phyloP scores from a whole-genome alignment of 92 coral and sea anemone genomes.

The Siderastrea radians region DNA sequence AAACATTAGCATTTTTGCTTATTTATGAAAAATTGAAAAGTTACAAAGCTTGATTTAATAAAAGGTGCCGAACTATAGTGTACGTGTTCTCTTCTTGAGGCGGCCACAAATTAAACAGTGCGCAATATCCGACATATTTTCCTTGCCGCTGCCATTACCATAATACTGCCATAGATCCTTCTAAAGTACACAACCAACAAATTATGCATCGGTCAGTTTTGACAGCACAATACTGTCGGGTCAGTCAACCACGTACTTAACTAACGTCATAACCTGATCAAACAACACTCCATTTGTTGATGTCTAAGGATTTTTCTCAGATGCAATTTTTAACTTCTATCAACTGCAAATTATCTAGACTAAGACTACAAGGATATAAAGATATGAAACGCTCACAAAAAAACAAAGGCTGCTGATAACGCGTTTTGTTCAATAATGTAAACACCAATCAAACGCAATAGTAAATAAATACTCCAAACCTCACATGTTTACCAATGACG shows the following conservation, averaged over 20 bases:
- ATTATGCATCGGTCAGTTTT: neutral
- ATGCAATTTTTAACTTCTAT: neutral
- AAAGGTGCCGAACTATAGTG: neutral
- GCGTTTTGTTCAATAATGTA: conserved; percentile 13
- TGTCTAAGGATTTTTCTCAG: neutral
- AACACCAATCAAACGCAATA: conserved; percentile 7
- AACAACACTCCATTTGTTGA: conserved; percentile 2
- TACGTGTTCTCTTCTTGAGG: conserved; percentile 28
- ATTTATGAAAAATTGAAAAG: neutral
- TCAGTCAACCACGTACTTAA: neutral
- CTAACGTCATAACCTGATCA: conserved; percentile 3
- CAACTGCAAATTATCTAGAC: neutral
- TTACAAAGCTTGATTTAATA: neutral
- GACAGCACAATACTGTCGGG: conserved; percentile 13
- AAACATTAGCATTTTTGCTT: neutral
- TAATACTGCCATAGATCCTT: neutral
- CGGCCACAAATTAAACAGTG: conserved; percentile 29
- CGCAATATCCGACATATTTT: conserved; percentile 39
- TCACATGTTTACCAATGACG: conserved; percentile 25
- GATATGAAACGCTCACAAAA: neutral
- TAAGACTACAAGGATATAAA: neutral
- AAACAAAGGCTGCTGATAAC: neutral
- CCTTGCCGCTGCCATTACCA: conserved; percentile 31
- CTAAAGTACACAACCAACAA: conserved; percentile 19
- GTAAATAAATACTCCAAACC: conserved; percentile 17